phyloP scores from a whole-genome alignment of 2,113 vertebrate species.

The Xiphophorus couchianus region DNA sequence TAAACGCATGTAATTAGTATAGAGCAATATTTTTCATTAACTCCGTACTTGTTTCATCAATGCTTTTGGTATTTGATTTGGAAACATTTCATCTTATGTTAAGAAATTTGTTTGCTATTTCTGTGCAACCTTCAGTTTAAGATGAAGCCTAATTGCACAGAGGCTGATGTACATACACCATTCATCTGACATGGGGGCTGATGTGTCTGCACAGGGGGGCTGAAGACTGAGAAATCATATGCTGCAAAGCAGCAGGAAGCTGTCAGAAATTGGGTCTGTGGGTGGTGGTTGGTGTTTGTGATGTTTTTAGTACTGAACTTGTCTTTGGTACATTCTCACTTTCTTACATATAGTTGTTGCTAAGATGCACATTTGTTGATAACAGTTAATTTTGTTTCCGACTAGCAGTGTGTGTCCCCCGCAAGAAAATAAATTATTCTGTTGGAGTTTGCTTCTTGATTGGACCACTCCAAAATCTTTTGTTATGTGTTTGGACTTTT shows the following conservation, averaged over 20 bases:
- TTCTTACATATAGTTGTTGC: not conserved
- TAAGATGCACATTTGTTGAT: not conserved
- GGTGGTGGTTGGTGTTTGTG: not conserved
- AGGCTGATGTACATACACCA: conserved; percentile 4
- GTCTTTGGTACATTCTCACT: not conserved
- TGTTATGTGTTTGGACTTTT: too few relatives aligned
- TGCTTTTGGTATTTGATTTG: not conserved
- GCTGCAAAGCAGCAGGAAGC: conserved; percentile 6
- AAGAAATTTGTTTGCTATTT: not conserved
- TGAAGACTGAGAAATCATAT: not conserved
- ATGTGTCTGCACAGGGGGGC: not conserved
- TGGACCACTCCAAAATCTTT: not conserved
- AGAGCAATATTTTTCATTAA: not conserved
- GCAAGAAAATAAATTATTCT: not conserved
- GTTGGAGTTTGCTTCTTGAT: not conserved
- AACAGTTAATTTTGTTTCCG: not conserved
- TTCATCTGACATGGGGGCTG: not conserved
- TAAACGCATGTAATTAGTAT: too few relatives aligned
- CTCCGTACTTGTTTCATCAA: not conserved
- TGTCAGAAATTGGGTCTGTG: conserved; percentile 1
- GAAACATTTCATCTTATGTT: not conserved
- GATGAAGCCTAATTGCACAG: not conserved
- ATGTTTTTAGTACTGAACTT: not conserved
- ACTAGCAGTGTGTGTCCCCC: not conserved
- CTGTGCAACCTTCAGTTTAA: not conserved